Base-by-base conservation (phyloP, 1,140 invertebrate genomes). In the Megathymus violae region DNA sequence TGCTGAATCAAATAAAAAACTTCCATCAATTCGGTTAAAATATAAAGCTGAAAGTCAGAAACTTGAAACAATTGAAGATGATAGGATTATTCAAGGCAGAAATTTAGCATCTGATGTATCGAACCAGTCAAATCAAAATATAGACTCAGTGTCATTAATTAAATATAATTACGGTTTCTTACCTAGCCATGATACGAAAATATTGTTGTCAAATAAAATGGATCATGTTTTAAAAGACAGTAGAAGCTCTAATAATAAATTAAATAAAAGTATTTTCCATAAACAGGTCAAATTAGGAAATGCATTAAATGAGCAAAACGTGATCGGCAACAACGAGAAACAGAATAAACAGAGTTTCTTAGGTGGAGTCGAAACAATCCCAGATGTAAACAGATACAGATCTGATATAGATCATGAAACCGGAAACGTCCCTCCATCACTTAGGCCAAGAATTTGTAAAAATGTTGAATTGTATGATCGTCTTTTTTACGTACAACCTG, bases 261-360 rank as follows among this genome's bases (percentile, higher is more conserved):
- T 52, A 17, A 71, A 38, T 25, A 64, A 66, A 43, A 66, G 67
- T 60, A 73, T 78, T 65, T 88, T 89, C 58, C 64, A 82, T 47
- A 85, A 87, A 64, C 62, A 80, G 22, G 67, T 90, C 0, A 91
- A 90, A 64, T 69, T 90, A 59, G 89, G 80, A 11, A 91, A 91
- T 65, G 80, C 85, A 14, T 71, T 90, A 56, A 88, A 88, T 54
- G 89, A 90, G 76, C 65, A 67, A 10, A 58, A 72, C 16, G 65
- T 86, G 13, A 83, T 90, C 48, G 80, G 80, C 7, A 17, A 51
- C 9, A 78, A 79, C 60, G 81, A 74, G 44, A 70, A 83, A 50
- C 58, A 83, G 19, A 85, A 82, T 31, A 82, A 80, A 52, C 64
- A 69, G 38, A 90, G 85, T 72, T 91, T 88, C 64, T 43, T 81